A percentile compares a stretch with the other conserved stretches of the same genome.
phyloP scores from a whole-genome alignment of 64 coral and sea anemone genomes.

The Anthopleura sola region DNA sequence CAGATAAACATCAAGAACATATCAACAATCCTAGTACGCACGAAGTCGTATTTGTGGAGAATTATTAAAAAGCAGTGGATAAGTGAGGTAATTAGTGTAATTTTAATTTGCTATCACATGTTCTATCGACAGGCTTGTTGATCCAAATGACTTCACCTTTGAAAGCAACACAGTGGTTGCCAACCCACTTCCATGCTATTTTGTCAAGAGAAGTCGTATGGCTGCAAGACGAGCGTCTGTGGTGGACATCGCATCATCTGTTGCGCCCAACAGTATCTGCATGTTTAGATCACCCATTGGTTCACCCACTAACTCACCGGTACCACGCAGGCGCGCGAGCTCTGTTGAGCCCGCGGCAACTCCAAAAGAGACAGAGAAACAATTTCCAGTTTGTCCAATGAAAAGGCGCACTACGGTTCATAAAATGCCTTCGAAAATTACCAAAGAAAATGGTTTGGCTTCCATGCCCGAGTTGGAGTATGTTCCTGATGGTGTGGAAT shows the following conservation, averaged over 20 bases:
- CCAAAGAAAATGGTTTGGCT: conserved; percentile 8
- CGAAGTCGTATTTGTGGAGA: too few relatives aligned
- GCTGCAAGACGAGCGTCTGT: conserved; percentile 28
- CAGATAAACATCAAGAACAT: too few relatives aligned
- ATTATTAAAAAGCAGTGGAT: too few relatives aligned
- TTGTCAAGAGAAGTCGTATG: conserved; percentile 48
- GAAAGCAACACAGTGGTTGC: conserved; percentile 47
- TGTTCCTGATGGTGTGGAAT: conserved; percentile 14
- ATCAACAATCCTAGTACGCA: too few relatives aligned
- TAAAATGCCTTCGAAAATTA: conserved; percentile 7
- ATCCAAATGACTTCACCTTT: conserved; percentile 41
- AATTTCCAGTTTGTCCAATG: background rate
- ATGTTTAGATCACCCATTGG: conserved; percentile 64
- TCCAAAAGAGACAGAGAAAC: background rate
- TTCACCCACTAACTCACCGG: conserved; percentile 47
- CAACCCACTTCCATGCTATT: conserved; percentile 64
- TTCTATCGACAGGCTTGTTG: background rate
- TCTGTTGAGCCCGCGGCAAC: conserved; percentile 25
- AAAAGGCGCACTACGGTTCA: conserved; percentile 5
- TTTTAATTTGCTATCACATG: background rate
- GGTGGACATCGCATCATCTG: conserved; percentile 60
- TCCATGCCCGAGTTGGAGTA: conserved; percentile 7
- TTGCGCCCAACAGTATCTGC: conserved; percentile 63
- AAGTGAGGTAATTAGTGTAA: too few relatives aligned
- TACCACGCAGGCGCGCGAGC: conserved; percentile 48